These are phyloP conservation scores for Micromesistius poutassou DNA, from an alignment of 2,797 vertebrate species.

Conservation along the genomic window DNA sequence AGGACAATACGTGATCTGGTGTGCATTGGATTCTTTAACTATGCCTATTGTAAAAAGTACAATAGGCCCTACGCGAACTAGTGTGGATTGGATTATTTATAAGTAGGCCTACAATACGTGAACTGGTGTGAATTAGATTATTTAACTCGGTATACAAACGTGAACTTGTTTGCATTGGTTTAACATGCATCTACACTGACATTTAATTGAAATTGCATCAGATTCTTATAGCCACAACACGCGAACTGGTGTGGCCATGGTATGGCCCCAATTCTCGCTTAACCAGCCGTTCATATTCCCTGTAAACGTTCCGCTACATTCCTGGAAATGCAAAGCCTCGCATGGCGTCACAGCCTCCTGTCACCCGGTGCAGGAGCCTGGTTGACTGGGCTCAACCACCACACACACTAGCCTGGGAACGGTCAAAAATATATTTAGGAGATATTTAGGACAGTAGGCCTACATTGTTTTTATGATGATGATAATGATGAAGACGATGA, in stretches of 20 bases:
- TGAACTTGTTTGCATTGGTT: too few relatives aligned
- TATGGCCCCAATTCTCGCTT: not conserved
- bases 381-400: not conserved
- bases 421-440: too few relatives aligned
- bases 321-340: constrained; percentile 54
- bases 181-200: too few relatives aligned
- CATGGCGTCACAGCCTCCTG: constrained; percentile 20
- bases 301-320: constrained; percentile 58
- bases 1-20: not conserved
- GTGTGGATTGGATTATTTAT: too few relatives aligned
- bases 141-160: too few relatives aligned
- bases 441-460: not conserved
- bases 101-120: not conserved
- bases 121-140: not conserved
- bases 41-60: too few relatives aligned
- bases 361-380: not conserved
- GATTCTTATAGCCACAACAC: too few relatives aligned
- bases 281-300: constrained; percentile 6
- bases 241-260: too few relatives aligned
- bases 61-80: too few relatives aligned
- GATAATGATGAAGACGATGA: too few relatives aligned
- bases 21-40: too few relatives aligned
- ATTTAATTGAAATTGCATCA: too few relatives aligned
- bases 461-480: not conserved
- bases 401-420: constrained; percentile 8